Evolutionary conservation across 2,888 invertebrate genomes (phyloP).

Genomic region (Drosophila picticornis): DNA sequence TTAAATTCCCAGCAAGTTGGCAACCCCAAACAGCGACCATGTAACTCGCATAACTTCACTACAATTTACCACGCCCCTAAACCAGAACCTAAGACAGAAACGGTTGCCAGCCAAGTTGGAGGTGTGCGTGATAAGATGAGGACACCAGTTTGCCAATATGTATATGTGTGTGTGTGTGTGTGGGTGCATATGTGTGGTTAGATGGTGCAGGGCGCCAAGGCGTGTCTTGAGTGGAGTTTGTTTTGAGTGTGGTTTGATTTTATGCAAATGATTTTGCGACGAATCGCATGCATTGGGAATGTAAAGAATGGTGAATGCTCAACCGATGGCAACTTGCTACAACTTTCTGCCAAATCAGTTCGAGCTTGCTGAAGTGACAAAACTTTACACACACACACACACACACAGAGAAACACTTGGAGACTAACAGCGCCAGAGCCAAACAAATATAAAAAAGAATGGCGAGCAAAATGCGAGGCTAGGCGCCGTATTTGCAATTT

Average conservation of each 20-base stretch:
- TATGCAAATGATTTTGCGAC: slow-evolving; percentile 72
- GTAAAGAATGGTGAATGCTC: slow-evolving; percentile 28
- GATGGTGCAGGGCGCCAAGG: slow-evolving; percentile 33
- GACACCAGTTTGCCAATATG: not conserved
- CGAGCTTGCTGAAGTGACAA: slow-evolving; percentile 70
- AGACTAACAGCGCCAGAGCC: slow-evolving; percentile 6
- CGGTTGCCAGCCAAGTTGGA: slow-evolving; percentile 5
- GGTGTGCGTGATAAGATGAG: not conserved
- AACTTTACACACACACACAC: slow-evolving; percentile 37
- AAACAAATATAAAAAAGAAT: slow-evolving; percentile 20
- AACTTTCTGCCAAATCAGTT: slow-evolving; percentile 73
- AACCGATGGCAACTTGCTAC: slow-evolving; percentile 38
- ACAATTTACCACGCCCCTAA: slow-evolving; percentile 59
- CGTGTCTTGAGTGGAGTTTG: slow-evolving; percentile 64
- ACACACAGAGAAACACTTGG: slow-evolving; percentile 14
- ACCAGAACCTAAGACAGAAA: slow-evolving; percentile 5
- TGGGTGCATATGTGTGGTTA: slow-evolving; percentile 7
- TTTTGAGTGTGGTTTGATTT: slow-evolving; percentile 77
- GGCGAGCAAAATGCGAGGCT: slow-evolving; percentile 48
- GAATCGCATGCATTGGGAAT: slow-evolving; percentile 29
- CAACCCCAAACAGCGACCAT: slow-evolving; percentile 57
- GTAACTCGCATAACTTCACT: slow-evolving; percentile 67
- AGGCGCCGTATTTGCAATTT: slow-evolving; percentile 73
- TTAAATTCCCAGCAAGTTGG: slow-evolving; percentile 21
- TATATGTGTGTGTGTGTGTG: not conserved